phyloP scores from a whole-genome alignment of 2,797 vertebrate species.

The Myotis pilosus region DNA sequence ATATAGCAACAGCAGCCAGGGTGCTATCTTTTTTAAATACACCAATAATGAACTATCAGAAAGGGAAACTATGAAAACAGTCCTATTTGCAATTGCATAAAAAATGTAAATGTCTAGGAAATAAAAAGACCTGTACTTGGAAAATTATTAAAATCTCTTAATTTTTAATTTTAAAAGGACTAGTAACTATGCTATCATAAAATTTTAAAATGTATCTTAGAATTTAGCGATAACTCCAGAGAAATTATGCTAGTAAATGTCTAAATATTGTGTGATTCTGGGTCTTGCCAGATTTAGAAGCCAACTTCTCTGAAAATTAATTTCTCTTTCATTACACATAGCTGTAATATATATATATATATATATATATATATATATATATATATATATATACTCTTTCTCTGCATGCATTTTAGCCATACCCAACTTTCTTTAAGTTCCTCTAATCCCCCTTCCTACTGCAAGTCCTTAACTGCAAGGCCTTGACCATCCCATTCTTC shows the following conservation, averaged over 20 bases:
- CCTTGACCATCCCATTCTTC: not conserved
- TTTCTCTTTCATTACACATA: not conserved
- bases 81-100: not conserved
- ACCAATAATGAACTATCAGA: not conserved
- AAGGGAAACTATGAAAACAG: not conserved
- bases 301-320: not conserved
- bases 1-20: too few species aligned
- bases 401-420: not conserved
- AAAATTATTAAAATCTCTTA: not conserved
- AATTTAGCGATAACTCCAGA: not conserved
- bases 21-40: not conserved
- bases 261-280: not conserved
- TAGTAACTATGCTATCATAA: not conserved
- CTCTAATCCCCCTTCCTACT: not conserved
- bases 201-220: not conserved
- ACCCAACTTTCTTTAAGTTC: not conserved
- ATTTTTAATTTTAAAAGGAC: not conserved
- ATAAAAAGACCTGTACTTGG: not conserved
- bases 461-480: not conserved
- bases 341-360: not conserved
- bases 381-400: not conserved
- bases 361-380: not conserved
- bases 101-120: not conserved
- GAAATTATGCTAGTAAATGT: not conserved
- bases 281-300: not conserved